phyloP scores from a whole-genome alignment of 2,113 vertebrate genomes.

The Hylia prasina region DNA sequence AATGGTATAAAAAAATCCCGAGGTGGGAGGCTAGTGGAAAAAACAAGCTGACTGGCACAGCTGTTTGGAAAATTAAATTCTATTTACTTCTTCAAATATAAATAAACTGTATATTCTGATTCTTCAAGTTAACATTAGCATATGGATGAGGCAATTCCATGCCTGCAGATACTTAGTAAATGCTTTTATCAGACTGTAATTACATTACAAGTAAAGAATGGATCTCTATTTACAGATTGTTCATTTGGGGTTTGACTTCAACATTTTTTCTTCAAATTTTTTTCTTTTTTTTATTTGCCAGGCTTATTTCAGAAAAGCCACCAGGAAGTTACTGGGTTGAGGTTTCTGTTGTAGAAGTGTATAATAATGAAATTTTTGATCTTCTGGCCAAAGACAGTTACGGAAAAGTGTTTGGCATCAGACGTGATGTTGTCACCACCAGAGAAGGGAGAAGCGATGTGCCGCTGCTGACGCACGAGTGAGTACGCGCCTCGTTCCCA shows the following conservation, averaged over 20 bases:
- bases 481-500: conserved; percentile 36
- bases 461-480: conserved; percentile 68
- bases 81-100: not conserved
- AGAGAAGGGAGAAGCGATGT: conserved; percentile 73
- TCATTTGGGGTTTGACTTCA: not conserved
- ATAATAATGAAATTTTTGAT: conserved; percentile 85
- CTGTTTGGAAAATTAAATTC: not conserved
- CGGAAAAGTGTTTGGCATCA: conserved; percentile 36
- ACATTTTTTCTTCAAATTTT: not conserved
- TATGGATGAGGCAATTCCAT: not conserved
- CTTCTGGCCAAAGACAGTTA: conserved; percentile 77
- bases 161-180: not conserved
- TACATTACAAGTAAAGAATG: not conserved
- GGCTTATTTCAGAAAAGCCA: conserved; percentile 81
- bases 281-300: conserved; percentile 21
- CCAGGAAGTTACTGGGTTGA: conserved; percentile 69
- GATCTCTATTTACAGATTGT: not conserved
- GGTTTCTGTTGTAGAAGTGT: conserved; percentile 83
- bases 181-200: not conserved
- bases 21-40: not conserved
- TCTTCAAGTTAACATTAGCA: not conserved
- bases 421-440: conserved; percentile 73
- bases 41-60: not conserved
- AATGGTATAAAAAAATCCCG: not conserved
- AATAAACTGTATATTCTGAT: not conserved